Base-by-base conservation (phyloP, 2,888 invertebrate species). In the Notodonta dromedarius region DNA sequence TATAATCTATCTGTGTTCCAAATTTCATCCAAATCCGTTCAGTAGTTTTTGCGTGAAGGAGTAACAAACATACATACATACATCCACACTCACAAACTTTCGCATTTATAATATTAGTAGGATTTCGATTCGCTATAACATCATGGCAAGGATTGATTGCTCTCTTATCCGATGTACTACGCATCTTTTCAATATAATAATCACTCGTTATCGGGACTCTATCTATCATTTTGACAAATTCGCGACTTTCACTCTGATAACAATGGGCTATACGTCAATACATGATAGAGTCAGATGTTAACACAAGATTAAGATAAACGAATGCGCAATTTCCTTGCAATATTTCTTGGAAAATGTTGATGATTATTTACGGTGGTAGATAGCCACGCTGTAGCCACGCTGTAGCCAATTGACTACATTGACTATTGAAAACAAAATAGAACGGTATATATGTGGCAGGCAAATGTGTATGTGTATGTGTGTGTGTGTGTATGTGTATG, bases 191-290 rank as follows among this genome's bases (percentile, higher is more conserved):
- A 52, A 52, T 52, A 52, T 2, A 52, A 52, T 14, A 52, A 24
- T 6, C 55, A 55, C 11, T 5, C 14, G 35, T 35, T 35, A 55
- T 55, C 55, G 0, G 7, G 11, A 51, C 1, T n/a, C 39, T 12
- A 55, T 40, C 40, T 40, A 55, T 55, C 55, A 55, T 55, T 40
- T 16, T 4, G 16, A 40, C 39, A 39, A 40, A n/a, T 40, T 55
- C 2, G 5, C n/a, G n/a, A 55, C 55, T 56, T 56, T 56, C 56
- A 44, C 56, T 24, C 8, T 44, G 42, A 56, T 56, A 16, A 56
- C 56, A 56, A 44, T 56, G 24, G 24, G 24, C 44, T 42, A 44
- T 56, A 56, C 56, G 56, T 44, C 56, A 56, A 56, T 55, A 40
- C 3, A 11, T 55, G 44, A 56, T 56, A 56, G 40, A 11, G 55